Evolutionary conservation across 1,140 invertebrate species (phyloP).

Genomic region (Ceratoteleas bidentatus): DNA sequence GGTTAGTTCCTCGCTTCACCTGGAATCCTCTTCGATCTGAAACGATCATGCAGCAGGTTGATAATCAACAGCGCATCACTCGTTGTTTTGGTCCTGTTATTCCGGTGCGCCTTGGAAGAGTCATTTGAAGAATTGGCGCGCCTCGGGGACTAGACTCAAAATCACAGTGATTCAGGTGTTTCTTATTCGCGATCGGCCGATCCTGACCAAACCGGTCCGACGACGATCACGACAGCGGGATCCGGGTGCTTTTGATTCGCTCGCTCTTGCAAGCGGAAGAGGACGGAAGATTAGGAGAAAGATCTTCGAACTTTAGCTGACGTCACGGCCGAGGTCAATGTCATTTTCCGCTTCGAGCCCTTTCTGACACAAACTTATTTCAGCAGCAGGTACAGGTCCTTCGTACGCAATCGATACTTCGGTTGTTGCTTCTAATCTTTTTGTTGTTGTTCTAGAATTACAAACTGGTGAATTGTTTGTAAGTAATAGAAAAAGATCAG

Average conservation of each 20-base stretch:
- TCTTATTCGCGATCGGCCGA: conserved; percentile 61
- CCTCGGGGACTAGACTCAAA: conserved; percentile 55
- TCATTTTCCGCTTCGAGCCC: conserved; percentile 56
- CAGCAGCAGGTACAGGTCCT: conserved; percentile 28
- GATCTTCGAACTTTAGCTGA: conserved; percentile 61
- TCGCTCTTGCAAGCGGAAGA: conserved; percentile 32
- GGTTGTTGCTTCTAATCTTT: conserved; percentile 11
- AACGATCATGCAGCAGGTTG: conserved; percentile 42
- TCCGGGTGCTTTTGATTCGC: conserved; percentile 50
- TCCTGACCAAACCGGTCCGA: conserved; percentile 64
- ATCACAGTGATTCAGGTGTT: conserved; percentile 66
- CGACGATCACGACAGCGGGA: conserved; percentile 53
- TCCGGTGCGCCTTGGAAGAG: conserved; percentile 27
- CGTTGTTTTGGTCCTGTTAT: conserved; percentile 41
- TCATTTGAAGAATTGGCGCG: conserved; percentile 57
- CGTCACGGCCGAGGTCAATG: conserved; percentile 63
- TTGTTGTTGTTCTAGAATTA: too few relatives aligned
- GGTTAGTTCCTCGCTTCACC: neutral
- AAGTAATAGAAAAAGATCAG: too few relatives aligned
- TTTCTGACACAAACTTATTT: conserved; percentile 50
- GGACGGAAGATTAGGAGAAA: conserved; percentile 44
- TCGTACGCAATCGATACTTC: too few relatives aligned
- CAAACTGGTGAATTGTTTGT: too few relatives aligned
- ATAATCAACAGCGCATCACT: conserved; percentile 46
- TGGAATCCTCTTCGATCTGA: conserved; percentile 28